Evolutionary conservation across 2,113 vertebrate genomes (phyloP).

Genomic region (Macaca fascicularis): T2T-MFA8v1.1 NC_088380.1:5325501-5326000

Average conservation of each 20-base stretch:
- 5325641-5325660: rapidly evolving
- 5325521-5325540: rapidly evolving
- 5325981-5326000: background rate
- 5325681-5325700: background rate
- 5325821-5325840: background rate
- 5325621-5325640: background rate
- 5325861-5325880: background rate
- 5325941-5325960: background rate
- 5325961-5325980: background rate
- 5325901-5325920: background rate
- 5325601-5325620: rapidly evolving
- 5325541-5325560: too few relatives aligned
- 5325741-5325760: background rate
- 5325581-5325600: too few relatives aligned
- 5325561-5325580: background rate
- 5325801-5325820: background rate
- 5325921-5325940: background rate
- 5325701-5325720: background rate
- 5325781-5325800: background rate
- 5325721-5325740: too few relatives aligned
- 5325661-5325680: background rate
- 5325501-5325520: rapidly evolving
- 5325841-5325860: background rate
- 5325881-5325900: background rate
- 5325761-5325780: background rate